These are phyloP conservation scores for Caenorhabditis sp. DNA, from an alignment of 2,888 invertebrate genomes.

Conservation along the genomic window DNA sequence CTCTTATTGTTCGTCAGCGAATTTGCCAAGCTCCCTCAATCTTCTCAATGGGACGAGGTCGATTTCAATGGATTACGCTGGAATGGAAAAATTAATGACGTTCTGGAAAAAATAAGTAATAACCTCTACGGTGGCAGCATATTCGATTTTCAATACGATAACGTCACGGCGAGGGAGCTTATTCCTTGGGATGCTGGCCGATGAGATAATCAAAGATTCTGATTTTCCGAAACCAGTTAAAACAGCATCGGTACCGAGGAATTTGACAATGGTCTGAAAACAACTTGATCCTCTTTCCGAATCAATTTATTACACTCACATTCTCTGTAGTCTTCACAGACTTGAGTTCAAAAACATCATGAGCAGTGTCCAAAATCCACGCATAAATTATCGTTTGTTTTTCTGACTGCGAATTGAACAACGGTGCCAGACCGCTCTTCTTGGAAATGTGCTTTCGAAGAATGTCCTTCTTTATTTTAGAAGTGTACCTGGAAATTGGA, in stretches of 20 bases:
- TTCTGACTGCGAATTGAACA: constrained; percentile 68
- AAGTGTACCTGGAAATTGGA: constrained; percentile 76
- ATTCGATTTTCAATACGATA: constrained; percentile 80
- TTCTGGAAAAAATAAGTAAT: not conserved
- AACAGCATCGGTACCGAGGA: constrained; percentile 72
- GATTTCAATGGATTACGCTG: constrained; percentile 52
- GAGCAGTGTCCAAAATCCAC: constrained; percentile 75
- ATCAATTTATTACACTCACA: constrained; percentile 49
- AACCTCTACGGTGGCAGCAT: constrained; percentile 68
- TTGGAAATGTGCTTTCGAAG: not conserved
- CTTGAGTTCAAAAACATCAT: constrained; percentile 63
- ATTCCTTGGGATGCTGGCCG: constrained; percentile 66
- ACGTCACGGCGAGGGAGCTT: constrained; percentile 73
- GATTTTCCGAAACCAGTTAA: constrained; percentile 48
- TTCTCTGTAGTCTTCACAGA: constrained; percentile 73
- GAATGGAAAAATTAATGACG: constrained; percentile 10
- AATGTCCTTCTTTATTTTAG: constrained; percentile 24
- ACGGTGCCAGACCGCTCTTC: not conserved
- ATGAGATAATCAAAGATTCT: constrained; percentile 24
- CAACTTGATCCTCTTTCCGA: not conserved
- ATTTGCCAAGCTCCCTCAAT: constrained; percentile 26
- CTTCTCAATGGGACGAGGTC: not conserved
- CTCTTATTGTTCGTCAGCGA: constrained; percentile 28
- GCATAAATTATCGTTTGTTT: constrained; percentile 79
- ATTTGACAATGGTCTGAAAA: constrained; percentile 74